Conservation (phyloP, 2,888 invertebrate species). For the Ypsolopha scabrella region DNA sequence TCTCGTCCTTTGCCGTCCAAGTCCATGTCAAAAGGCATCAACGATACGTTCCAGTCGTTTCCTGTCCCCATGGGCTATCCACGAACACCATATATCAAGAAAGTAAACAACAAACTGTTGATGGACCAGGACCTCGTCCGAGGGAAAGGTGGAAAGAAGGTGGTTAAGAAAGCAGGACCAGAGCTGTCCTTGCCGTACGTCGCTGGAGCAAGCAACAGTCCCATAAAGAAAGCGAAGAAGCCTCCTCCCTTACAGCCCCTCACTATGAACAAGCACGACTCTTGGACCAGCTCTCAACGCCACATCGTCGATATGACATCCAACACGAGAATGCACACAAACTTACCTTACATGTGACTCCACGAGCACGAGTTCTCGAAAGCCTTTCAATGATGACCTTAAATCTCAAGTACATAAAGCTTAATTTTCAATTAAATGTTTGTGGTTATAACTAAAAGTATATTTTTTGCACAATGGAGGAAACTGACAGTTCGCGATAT, state of each 20-base stretch:
- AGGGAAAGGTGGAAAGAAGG: constrained; percentile 42
- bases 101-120: constrained; percentile 49
- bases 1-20: constrained; percentile 26
- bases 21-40: constrained; percentile 36
- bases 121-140: constrained; percentile 52
- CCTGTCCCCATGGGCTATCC: constrained; percentile 54
- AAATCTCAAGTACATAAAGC: too few relatives aligned
- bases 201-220: constrained; percentile 67
- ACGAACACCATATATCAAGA: constrained; percentile 55
- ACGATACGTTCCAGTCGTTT: constrained; percentile 48
- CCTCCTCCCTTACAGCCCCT: constrained; percentile 23
- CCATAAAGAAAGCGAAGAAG: constrained; percentile 54
- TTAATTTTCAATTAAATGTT: too few relatives aligned
- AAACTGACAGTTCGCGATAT: too few relatives aligned
- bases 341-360: too few relatives aligned
- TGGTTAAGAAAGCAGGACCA: constrained; percentile 38
- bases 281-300: too few relatives aligned
- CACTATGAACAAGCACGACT: constrained; percentile 26
- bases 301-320: too few relatives aligned
- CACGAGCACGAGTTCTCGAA: too few relatives aligned
- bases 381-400: too few relatives aligned
- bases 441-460: too few relatives aligned
- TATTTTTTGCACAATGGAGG: too few relatives aligned
- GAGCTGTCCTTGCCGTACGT: constrained; percentile 73
- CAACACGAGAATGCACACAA: too few relatives aligned